Base-by-base conservation (phyloP, 2,888 invertebrate species). In the Ophion ventricosus region DNA sequence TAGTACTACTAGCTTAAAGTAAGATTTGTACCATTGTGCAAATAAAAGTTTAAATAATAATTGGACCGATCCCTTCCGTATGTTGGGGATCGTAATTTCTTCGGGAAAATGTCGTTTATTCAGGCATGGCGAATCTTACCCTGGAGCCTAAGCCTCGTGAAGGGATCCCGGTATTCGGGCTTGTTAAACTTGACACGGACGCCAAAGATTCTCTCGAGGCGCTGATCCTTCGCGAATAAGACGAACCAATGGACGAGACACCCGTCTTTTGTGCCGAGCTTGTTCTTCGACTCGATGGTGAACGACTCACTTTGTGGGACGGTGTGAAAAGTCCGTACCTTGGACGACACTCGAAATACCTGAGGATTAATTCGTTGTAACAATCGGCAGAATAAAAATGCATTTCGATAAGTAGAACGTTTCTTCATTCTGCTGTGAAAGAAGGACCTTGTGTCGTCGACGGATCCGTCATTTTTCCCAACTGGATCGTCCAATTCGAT, bases 401-500 rank as follows among this genome's bases (percentile, higher is more conserved):
- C 25, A 20, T 70, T 5, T 17, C 14, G 2, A 54, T 17, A 40
- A 49, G 35, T 23, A 26, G 29, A 63, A 63, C 20, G 25, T n/a
- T 14, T 40, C 4, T 23, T 23, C 25, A 54, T 40, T 14, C 23
- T 25, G 20, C 73, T 35, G 29, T 26, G 67, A 67, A 61, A 43
- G 57, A 61, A 69, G 90, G 93, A 99, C 98, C 98, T 97, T 94
- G 96, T 97, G 78, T 98, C 98, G 87, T 96, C 97, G 49, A 99
- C 98, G 72, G 97, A 96, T 81, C 99, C 99, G 92, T 99, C 98
- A 93, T 99, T 99, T 94, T 99, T 99, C 76, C 99, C 99, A 83
- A 97, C 94, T 0, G 98, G 96, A 87, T 98, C 98, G 92, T 99
- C 98, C 88, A 99, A 94, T 93, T 99, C 98, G 25, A 99, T 97